Percentiles rank a stretch among this genome's conserved stretches.
These are phyloP conservation scores for Drosophila saltans DNA, from an alignment of 1,140 invertebrate species.

Conservation along the genomic window DNA sequence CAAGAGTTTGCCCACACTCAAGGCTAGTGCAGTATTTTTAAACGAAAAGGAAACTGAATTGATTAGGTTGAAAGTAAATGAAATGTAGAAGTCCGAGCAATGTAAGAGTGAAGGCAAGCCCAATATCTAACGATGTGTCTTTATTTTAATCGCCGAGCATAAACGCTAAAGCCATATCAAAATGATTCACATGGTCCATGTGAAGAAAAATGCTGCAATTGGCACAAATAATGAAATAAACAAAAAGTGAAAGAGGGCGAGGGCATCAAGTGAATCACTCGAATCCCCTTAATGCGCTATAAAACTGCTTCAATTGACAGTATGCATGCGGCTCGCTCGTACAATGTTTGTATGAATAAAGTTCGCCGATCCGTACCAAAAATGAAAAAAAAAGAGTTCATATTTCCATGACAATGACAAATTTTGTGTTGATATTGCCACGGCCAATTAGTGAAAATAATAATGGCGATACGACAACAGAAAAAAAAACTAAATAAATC, in stretches of 20 bases:
- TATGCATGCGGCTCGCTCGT: neutral
- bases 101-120: neutral
- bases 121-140: neutral
- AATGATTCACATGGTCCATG: slow-evolving; percentile 8
- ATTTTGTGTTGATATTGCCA: neutral
- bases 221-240: slow-evolving; percentile 7
- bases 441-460: neutral
- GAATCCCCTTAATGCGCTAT: slow-evolving; percentile 1
- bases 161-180: neutral
- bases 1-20: too few relatives aligned
- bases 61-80: too few relatives aligned
- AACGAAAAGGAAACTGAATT: too few relatives aligned
- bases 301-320: slow-evolving; percentile 10
- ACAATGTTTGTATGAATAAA: neutral
- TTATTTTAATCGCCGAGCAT: neutral
- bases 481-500: too few relatives aligned
- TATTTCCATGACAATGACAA: slow-evolving; percentile 3
- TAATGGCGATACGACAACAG: neutral
- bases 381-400: neutral
- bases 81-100: neutral
- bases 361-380: neutral
- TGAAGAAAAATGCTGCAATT: slow-evolving; percentile 4
- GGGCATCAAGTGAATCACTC: slow-evolving; percentile 4
- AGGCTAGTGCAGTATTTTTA: too few relatives aligned
- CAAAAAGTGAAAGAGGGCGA: neutral